phyloP scores from a whole-genome alignment of 2,113 vertebrate species.

The Stictonetta naevosa region DNA sequence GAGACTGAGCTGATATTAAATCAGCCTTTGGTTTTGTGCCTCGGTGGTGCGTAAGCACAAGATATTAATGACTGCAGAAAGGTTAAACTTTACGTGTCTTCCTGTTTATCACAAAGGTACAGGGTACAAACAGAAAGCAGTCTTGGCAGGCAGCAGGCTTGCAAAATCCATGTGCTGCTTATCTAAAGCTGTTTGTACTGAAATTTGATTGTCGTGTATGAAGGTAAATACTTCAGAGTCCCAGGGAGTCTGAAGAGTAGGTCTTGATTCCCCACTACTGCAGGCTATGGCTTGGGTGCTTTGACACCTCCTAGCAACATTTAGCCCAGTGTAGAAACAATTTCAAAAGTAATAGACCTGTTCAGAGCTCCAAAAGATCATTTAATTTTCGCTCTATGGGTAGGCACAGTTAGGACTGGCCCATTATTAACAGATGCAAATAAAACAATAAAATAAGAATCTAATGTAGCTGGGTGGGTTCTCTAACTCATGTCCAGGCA shows the following conservation, averaged over 20 bases:
- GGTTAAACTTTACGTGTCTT: constrained; percentile 66
- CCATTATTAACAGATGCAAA: background rate
- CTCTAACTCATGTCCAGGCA: background rate
- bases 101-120: constrained; percentile 67
- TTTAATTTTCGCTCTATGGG: background rate
- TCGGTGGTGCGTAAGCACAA: background rate
- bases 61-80: constrained; percentile 59
- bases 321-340: background rate
- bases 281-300: background rate
- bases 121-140: constrained; percentile 55
- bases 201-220: constrained; percentile 23
- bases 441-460: background rate
- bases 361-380: background rate
- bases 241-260: background rate
- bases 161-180: constrained; percentile 44
- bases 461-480: background rate
- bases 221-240: constrained; percentile 11
- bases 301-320: background rate
- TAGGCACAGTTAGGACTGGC: background rate
- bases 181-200: constrained; percentile 34
- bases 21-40: constrained; percentile 14
- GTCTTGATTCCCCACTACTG: background rate
- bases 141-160: constrained; percentile 57
- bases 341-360: background rate
- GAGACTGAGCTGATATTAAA: background rate